A percentile compares a stretch with the other conserved stretches of the same genome.
Evolutionary conservation across 2,113 vertebrate genomes (phyloP).

Genomic region (Ovibos moschatus): DNA sequence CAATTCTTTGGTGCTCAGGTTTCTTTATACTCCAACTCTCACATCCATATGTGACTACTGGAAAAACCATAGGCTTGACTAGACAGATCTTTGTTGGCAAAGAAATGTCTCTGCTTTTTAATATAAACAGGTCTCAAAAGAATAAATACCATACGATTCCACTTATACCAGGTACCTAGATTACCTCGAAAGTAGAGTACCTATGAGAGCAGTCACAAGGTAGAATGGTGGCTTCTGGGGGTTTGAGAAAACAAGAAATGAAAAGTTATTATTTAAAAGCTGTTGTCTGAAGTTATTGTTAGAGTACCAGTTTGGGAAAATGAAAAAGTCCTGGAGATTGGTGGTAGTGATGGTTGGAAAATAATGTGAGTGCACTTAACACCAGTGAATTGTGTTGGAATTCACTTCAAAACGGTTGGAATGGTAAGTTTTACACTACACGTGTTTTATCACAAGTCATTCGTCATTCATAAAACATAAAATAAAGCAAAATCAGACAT

Average conservation of each 20-base stretch:
- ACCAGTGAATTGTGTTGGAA: neutral
- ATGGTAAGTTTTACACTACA: neutral
- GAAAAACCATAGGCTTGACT: neutral
- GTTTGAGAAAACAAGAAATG: neutral
- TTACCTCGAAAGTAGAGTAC: neutral
- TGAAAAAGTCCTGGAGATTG: neutral
- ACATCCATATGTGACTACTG: neutral
- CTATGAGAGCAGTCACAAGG: neutral
- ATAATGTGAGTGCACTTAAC: neutral
- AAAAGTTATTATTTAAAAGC: neutral
- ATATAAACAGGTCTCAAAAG: neutral
- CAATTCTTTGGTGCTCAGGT: neutral
- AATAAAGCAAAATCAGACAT: neutral
- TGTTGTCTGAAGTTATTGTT: neutral
- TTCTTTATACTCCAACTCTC: neutral
- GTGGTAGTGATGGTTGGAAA: neutral
- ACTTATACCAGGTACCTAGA: neutral
- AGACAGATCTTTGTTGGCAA: neutral
- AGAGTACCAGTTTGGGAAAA: neutral
- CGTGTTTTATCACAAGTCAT: neutral
- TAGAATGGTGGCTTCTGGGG: neutral
- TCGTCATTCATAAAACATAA: neutral
- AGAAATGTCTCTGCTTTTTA: neutral
- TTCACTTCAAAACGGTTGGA: neutral
- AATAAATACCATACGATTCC: neutral